A percentile compares a stretch with the other conserved stretches of the same genome.
These are phyloP conservation scores for Leptura quadrifasciata DNA, from an alignment of 2,888 invertebrate genomes.

Conservation along the genomic window DNA sequence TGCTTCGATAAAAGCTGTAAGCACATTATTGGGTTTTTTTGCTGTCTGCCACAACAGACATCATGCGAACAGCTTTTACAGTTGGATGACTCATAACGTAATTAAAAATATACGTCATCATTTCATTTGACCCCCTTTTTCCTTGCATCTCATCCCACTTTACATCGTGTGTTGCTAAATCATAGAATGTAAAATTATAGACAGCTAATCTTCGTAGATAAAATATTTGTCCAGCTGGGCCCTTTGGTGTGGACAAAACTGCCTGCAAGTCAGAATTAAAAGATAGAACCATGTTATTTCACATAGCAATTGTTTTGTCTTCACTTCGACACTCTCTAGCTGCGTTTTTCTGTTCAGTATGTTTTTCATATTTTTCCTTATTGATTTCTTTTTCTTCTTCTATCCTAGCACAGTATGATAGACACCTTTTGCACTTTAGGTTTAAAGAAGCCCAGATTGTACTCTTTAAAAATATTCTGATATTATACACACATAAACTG, in stretches of 20 bases:
- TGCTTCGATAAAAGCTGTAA: conserved; percentile 1
- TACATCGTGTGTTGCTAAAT: conserved; percentile 17
- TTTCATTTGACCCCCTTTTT: neutral
- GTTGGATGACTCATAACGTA: conserved; percentile 33
- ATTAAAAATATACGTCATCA: neutral
- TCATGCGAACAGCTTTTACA: conserved; percentile 16
- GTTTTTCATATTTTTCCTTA: too few relatives aligned
- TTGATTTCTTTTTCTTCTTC: conserved; percentile 26
- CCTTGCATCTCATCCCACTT: conserved; percentile 18
- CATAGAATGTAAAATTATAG: conserved; percentile 34
- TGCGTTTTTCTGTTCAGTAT: conserved; percentile 26
- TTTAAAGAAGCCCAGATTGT: conserved; percentile 23
- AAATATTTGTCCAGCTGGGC: conserved; percentile 36
- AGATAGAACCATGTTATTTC: conserved; percentile 27
- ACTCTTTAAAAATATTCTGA: conserved; percentile 12
- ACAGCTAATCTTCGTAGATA: conserved; percentile 29
- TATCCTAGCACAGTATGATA: conserved; percentile 28
- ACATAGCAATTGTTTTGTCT: conserved; percentile 20
- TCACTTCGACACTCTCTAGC: conserved; percentile 31
- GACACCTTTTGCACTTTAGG: conserved; percentile 25
- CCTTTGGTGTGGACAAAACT: conserved; percentile 22
- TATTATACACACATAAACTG: too few relatives aligned
- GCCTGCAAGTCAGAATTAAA: conserved; percentile 30
- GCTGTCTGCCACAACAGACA: conserved; percentile 11
- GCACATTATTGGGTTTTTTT: neutral